A percentile compares a stretch with the other conserved stretches of the same genome.
Evolutionary conservation across 2,888 invertebrate genomes (phyloP).

Genomic region (Aproaerema taeniolella): DNA sequence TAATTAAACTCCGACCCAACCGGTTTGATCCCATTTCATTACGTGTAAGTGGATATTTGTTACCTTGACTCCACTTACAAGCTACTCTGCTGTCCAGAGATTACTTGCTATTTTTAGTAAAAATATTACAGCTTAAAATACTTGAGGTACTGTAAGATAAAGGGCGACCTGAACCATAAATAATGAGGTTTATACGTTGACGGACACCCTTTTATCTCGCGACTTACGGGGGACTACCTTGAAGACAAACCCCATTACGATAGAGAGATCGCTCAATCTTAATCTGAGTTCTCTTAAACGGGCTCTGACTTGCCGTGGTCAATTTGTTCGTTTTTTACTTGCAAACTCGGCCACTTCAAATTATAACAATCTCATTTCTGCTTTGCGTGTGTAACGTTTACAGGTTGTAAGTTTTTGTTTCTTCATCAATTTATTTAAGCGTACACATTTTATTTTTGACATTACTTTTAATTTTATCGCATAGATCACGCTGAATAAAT

Average conservation of each 20-base stretch:
- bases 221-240: conserved; percentile 35
- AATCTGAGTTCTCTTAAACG: conserved; percentile 4
- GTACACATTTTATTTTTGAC: too few relatives aligned
- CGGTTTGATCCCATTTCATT: conserved; percentile 28
- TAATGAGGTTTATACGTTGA: conserved; percentile 47
- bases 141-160: conserved; percentile 27
- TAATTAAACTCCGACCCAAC: conserved; percentile 58
- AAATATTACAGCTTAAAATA: background rate
- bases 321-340: background rate
- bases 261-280: background rate
- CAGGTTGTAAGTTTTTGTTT: too few relatives aligned
- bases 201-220: conserved; percentile 46
- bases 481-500: too few relatives aligned
- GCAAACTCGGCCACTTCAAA: background rate
- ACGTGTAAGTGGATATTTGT: too few relatives aligned
- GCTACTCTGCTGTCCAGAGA: background rate
- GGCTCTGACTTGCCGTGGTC: too few relatives aligned
- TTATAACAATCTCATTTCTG: too few relatives aligned
- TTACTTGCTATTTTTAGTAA: background rate
- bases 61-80: conserved; percentile 24
- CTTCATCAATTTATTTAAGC: too few relatives aligned
- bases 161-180: conserved; percentile 52
- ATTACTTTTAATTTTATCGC: too few relatives aligned
- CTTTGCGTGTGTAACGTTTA: too few relatives aligned
- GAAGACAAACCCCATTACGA: background rate